Evolutionary conservation across 2,888 invertebrate genomes (phyloP).

Genomic region (Chloroclysta siterata): DNA sequence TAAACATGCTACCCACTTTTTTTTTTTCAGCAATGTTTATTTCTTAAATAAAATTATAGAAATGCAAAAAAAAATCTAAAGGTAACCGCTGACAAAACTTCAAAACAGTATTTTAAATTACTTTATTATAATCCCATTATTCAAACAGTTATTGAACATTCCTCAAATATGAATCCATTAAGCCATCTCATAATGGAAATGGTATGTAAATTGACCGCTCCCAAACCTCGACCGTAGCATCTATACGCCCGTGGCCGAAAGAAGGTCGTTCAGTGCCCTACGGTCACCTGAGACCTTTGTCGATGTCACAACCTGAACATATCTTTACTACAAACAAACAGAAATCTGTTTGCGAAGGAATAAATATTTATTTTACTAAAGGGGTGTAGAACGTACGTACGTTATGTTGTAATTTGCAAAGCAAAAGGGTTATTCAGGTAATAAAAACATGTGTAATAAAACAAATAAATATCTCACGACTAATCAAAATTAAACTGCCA

Average conservation of each 20-base stretch:
- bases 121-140: conserved; percentile 14
- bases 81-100: neutral
- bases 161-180: conserved; percentile 13
- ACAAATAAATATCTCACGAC: no score
- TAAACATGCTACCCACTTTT: no score
- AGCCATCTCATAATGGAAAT: conserved; percentile 12
- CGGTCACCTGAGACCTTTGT: conserved; percentile 23
- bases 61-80: neutral
- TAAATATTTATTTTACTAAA: neutral
- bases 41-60: no score
- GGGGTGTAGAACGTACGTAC: neutral
- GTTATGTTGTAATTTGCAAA: neutral
- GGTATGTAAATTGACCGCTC: conserved; percentile 28
- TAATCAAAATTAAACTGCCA: no score
- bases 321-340: conserved; percentile 11
- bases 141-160: conserved; percentile 20
- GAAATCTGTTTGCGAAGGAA: neutral
- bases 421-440: no score
- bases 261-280: conserved; percentile 33
- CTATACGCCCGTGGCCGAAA: conserved; percentile 28
- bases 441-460: no score
- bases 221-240: conserved; percentile 30
- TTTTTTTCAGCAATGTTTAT: no score
- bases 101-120: neutral
- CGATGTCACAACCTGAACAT: conserved; percentile 17